Base-by-base conservation (phyloP, 2,888 invertebrate species). In the Microchrysa polita region DNA sequence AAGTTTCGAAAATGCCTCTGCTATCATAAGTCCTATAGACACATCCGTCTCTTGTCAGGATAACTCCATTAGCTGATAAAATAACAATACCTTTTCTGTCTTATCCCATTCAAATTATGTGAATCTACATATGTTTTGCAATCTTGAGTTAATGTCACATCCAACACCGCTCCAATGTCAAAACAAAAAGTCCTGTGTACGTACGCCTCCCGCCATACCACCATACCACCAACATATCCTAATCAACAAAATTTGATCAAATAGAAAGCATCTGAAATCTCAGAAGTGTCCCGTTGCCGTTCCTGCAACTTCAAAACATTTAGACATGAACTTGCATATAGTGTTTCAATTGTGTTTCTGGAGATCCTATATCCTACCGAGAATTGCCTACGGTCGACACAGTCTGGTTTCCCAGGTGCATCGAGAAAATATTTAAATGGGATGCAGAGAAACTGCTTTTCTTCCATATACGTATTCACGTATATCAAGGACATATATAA, bases 1-100 rank as follows among this genome's bases (percentile, higher is more conserved):
- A 12, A 65, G 23, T 14, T 48, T 44, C 12, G 20, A 22, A 48
- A 44, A 65, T 4, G 16, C 18, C 22, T 44, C 12, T 65, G 44
- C 22, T 34, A n/a, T 44, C 44, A 12, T n/a, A 22, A 65, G 14
- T 61, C 9, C n/a, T n/a, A n/a, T 40, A 34, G 7, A n/a, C 61
- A 18, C 40, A 16, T 40, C 40, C 16, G 61, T 61, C 61, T 61
- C n/a, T 1, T 16, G 65, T 5, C 22, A 16, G 42, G 40, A 69
- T 69, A 69, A 69, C 69, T 69, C 69, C 55, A 69, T 69, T 69
- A 69, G 55, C 40, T 55, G 42, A 69, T 69, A 69, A 69, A 55
- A 55, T 42, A 69, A 57, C 69, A 69, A 69, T 69, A 42, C 12
- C n/a, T n/a, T n/a, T 18, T 16, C 61, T 16, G 12, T 48, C 65